Percentiles rank a stretch among this genome's conserved stretches.
Conservation (phyloP, 2,797 vertebrate species). For the Gymnodraco acuticeps region DNA sequence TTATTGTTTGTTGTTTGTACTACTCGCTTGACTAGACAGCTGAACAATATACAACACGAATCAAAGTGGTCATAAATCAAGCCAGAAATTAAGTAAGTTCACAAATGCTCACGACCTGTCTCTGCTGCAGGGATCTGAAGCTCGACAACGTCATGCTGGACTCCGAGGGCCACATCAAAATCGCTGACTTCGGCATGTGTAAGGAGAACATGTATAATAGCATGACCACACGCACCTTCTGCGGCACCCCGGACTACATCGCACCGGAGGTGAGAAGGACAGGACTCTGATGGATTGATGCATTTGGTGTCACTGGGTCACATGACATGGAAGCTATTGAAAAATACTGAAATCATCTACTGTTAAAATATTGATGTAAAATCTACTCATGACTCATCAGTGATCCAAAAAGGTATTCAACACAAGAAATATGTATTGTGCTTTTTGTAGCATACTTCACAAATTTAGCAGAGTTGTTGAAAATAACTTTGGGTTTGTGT, state of each 20-base stretch:
- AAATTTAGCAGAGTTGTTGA: too few species aligned
- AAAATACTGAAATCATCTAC: too few species aligned
- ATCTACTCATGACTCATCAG: too few species aligned
- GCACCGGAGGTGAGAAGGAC: constrained; percentile 93
- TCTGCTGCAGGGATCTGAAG: constrained; percentile 78
- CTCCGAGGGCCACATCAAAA: constrained; percentile 98
- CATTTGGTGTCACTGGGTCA: not conserved
- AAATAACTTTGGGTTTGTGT: too few species aligned
- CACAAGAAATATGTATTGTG: too few species aligned
- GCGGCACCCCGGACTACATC: constrained; percentile 98
- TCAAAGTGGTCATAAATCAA: constrained; percentile 3
- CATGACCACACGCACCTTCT: constrained; percentile 96
- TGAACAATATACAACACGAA: not conserved
- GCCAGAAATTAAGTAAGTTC: not conserved
- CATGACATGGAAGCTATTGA: too few species aligned
- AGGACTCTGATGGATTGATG: not conserved
- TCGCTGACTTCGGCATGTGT: constrained; percentile 99
- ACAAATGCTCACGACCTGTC: constrained; percentile 25
- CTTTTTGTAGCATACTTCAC: too few species aligned
- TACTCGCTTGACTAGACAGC: not conserved
- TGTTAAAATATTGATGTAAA: too few species aligned
- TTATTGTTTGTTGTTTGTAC: not conserved
- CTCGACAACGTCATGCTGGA: constrained; percentile 99
- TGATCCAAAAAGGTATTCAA: too few species aligned
- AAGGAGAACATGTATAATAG: constrained; percentile 98